phyloP scores from a whole-genome alignment of 2,797 vertebrate species.

The Tokudaia muenninki region DNA sequence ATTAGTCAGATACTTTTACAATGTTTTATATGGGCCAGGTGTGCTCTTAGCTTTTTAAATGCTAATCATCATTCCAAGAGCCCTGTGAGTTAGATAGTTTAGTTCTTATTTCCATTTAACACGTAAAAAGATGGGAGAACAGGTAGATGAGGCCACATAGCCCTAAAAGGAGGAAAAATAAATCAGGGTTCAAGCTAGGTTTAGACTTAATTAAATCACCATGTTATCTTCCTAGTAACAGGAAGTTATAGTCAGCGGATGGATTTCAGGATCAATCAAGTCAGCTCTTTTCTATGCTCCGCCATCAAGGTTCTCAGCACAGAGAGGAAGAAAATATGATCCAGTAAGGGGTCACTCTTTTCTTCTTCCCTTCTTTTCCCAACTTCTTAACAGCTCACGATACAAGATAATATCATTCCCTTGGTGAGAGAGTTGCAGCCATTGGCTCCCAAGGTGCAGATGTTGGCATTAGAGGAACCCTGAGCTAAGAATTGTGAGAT shows the following conservation, averaged over 20 bases:
- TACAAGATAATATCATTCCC: not conserved
- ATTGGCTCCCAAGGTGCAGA: not conserved
- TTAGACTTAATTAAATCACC: not conserved
- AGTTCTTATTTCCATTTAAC: not conserved
- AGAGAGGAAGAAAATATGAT: not conserved
- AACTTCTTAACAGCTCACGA: fast-evolving
- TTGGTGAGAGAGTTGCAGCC: not conserved
- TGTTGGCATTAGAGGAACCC: not conserved
- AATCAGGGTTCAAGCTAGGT: not conserved
- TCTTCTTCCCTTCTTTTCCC: not conserved
- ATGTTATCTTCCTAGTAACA: not conserved
- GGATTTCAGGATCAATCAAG: not conserved
- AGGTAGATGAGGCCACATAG: not conserved
- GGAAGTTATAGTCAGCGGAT: not conserved
- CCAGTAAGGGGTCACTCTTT: not conserved
- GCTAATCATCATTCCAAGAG: not conserved
- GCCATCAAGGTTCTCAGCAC: not conserved
- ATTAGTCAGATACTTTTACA: not conserved
- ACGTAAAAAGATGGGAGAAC: not conserved
- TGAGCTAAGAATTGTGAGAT: not conserved
- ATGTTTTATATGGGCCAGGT: not conserved
- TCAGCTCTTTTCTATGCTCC: fast-evolving
- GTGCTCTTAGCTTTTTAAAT: not conserved
- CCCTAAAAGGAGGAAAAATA: not conserved
- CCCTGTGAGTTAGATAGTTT: not conserved